A percentile compares a stretch with the other conserved stretches of the same genome.
These are phyloP conservation scores for Boloria selene DNA, from an alignment of 2,888 invertebrate genomes.

Conservation along the genomic window DNA sequence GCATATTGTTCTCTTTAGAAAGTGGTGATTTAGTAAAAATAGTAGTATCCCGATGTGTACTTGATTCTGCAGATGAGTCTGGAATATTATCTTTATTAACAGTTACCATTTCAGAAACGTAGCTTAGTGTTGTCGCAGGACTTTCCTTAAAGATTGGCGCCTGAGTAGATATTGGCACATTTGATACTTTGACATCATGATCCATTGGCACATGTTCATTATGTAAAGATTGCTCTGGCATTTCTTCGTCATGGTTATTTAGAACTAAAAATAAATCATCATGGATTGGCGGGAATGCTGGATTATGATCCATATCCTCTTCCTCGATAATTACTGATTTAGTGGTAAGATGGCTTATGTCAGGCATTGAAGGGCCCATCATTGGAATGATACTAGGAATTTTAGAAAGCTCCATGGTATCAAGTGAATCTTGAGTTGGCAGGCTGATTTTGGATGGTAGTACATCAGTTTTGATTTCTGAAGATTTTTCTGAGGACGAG, in stretches of 20 bases:
- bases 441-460: conserved; percentile 70
- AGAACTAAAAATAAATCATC: conserved; percentile 67
- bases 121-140: conserved; percentile 49
- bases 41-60: conserved; percentile 43
- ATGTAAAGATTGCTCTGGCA: conserved; percentile 61
- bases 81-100: conserved; percentile 47
- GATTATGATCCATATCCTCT: conserved; percentile 73
- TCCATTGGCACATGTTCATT: conserved; percentile 52
- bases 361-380: conserved; percentile 52
- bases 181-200: conserved; percentile 52
- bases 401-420: conserved; percentile 61
- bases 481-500: conserved; percentile 43
- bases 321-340: conserved; percentile 67
- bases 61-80: conserved; percentile 45
- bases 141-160: conserved; percentile 47
- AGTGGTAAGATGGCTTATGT: conserved; percentile 51
- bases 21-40: conserved; percentile 47
- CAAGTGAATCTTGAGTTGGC: conserved; percentile 64
- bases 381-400: conserved; percentile 54
- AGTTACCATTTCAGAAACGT: conserved; percentile 45
- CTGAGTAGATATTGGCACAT: conserved; percentile 48
- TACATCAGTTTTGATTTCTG: conserved; percentile 50
- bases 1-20: conserved; percentile 59
- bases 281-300: conserved; percentile 74
- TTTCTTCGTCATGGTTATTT: conserved; percentile 70